These are phyloP conservation scores for Blastobasis adustella DNA, from an alignment of 2,888 invertebrate genomes.

Conservation along the genomic window DNA sequence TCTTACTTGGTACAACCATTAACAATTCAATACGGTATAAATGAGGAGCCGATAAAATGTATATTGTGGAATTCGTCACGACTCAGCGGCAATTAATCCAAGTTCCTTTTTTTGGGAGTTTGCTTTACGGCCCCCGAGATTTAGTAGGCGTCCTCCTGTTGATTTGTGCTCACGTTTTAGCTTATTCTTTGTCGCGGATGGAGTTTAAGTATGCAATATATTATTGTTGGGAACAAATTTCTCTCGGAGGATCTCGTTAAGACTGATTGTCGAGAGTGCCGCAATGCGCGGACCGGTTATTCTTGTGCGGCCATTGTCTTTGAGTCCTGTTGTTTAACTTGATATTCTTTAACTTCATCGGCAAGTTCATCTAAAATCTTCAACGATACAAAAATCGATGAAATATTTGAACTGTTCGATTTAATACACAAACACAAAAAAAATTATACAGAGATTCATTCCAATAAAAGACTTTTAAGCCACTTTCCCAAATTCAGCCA, in stretches of 20 bases:
- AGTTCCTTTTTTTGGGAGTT: conserved; percentile 49
- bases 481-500: too few species aligned
- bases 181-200: conserved; percentile 53
- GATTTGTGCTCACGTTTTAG: conserved; percentile 59
- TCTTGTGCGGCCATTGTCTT: conserved; percentile 13
- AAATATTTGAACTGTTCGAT: too few species aligned
- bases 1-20: conserved; percentile 55
- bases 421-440: too few species aligned
- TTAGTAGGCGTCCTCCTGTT: conserved; percentile 50
- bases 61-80: conserved; percentile 64
- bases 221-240: conserved; percentile 57
- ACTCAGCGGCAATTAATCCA: conserved; percentile 58
- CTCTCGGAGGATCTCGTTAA: conserved; percentile 53
- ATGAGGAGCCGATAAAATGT: conserved; percentile 70
- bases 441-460: too few species aligned
- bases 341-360: too few species aligned
- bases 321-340: conserved; percentile 6
- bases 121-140: conserved; percentile 56
- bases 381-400: too few species aligned
- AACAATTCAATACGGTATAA: conserved; percentile 67
- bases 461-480: too few species aligned
- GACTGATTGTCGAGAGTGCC: conserved; percentile 42
- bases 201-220: conserved; percentile 53
- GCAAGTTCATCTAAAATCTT: too few species aligned
- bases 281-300: conserved; percentile 34